Conservation (phyloP, 2,113 vertebrate species). For the Dermatemys mawii region DNA sequence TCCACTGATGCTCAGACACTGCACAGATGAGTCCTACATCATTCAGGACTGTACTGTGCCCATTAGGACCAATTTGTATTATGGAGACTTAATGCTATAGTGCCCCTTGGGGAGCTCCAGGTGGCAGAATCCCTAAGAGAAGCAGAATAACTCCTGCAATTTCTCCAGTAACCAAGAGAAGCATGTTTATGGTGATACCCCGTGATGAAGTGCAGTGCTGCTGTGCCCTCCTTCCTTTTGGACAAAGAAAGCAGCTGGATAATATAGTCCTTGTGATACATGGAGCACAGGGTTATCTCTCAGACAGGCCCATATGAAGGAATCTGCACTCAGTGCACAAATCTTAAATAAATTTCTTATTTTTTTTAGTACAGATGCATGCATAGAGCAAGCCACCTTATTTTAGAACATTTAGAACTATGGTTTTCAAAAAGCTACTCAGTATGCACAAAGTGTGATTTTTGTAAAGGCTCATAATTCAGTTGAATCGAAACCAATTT, state of each 20-base stretch:
- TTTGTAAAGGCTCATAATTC: not conserved
- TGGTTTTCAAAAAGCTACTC: not conserved
- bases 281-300: not conserved
- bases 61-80: not conserved
- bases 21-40: not conserved
- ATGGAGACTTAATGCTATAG: not conserved
- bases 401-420: not conserved
- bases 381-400: not conserved
- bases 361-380: not conserved
- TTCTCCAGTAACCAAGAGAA: not conserved
- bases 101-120: not conserved
- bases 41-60: not conserved
- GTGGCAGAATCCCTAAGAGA: not conserved
- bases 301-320: not conserved
- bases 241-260: accelerated
- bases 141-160: not conserved
- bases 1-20: not conserved
- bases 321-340: not conserved
- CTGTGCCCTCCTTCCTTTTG: not conserved
- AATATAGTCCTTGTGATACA: not conserved
- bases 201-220: not conserved
- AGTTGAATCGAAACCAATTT: not conserved
- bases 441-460: not conserved
- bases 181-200: not conserved
- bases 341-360: accelerated